These are phyloP conservation scores for Pipistrellus kuhlii DNA, from an alignment of 2,797 vertebrate genomes.

Conservation along the genomic window DNA sequence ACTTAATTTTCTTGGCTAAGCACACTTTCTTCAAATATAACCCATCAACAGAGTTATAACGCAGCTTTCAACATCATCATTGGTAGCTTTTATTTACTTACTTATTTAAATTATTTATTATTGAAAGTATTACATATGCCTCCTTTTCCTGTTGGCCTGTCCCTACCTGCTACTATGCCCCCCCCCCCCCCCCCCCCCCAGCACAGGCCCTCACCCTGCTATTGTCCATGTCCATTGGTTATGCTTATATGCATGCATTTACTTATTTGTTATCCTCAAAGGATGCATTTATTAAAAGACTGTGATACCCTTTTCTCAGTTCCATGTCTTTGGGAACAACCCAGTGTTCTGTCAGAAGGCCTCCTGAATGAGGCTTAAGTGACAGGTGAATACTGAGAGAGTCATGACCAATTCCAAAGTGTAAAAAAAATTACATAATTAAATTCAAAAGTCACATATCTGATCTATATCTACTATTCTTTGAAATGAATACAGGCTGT, in stretches of 20 bases:
- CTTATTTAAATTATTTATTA: no score
- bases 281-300: background rate
- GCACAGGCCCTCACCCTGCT: no score
- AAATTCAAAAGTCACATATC: background rate
- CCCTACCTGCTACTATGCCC: no score
- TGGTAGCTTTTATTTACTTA: background rate
- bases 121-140: no score
- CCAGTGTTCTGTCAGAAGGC: background rate
- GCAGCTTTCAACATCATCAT: background rate
- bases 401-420: background rate
- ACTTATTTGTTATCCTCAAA: no score
- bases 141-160: no score
- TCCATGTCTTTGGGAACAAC: background rate
- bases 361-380: background rate
- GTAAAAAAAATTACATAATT: background rate
- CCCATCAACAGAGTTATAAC: background rate
- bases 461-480: conserved; percentile 47
- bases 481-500: conserved; percentile 74
- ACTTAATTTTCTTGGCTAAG: conserved; percentile 23
- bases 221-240: no score
- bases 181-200: no score
- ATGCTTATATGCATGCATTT: no score
- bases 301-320: background rate
- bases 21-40: background rate
- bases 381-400: background rate